Base-by-base conservation (phyloP, 2,797 vertebrate genomes). In the Catostomus latipinnis region DNA sequence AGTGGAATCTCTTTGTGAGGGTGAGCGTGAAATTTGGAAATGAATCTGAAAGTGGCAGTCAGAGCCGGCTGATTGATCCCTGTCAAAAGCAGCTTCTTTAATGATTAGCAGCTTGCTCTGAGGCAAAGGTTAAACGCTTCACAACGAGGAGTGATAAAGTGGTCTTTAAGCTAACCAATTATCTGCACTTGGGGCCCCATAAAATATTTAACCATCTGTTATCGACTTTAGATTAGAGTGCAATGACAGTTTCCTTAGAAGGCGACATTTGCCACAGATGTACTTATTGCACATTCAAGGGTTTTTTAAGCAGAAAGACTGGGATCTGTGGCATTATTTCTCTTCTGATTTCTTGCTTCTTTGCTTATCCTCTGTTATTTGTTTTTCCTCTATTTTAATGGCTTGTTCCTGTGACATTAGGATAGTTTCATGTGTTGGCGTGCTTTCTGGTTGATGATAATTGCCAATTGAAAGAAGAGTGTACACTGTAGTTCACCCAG, bases 171-270 rank as follows among this genome's bases (percentile, higher is more conserved):
- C 76, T 82, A 80, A 84, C 82, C 83, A 86, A 87, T 88, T 88
- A 87, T 83, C 82, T 80, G 57, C 81, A 70, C 81, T 86, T 77
- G 82, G 82, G 22, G 62, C 85, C 66, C 77, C 82, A 87, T 86
- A 71, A 85, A 88, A 88, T 84, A 85, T 86, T 87, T 86, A 88
- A 89, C 83, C 81, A 83, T 84, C 84, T 88, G 84, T 71, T 86
- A 89, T 84, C 61, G 80, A 84, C 85, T 87, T 85, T 50, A 79
- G 75, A 87, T 87, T 85, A 86, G 79, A 50, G 66, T 14, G 56
- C 76, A 81, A 6, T 78, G 74, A 72, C 61, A 85, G 60, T 70
- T 81, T 84, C 74, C 82, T 80, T 71, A 78, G 43, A 82, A 81
- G 57, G 56, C 46, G 62, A 58, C 71, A 50, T 60, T 65, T 73